Conservation (phyloP, 1,140 invertebrate genomes). For the Heliothis virescens region DNA sequence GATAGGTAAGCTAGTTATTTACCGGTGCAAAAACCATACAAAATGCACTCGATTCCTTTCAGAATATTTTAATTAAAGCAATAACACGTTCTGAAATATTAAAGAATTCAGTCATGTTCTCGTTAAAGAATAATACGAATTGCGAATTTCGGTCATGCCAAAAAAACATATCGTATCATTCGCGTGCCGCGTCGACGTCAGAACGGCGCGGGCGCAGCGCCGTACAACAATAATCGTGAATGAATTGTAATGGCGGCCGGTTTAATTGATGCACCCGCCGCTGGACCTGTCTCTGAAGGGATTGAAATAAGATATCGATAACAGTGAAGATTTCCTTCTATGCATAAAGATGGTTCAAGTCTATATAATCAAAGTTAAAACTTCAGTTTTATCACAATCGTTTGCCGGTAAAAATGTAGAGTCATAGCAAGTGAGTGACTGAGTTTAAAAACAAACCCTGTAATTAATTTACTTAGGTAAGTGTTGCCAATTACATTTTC, state of each 20-base stretch:
- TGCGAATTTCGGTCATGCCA: neutral
- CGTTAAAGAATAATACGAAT: slow-evolving; percentile 17
- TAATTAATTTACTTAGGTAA: too few species aligned
- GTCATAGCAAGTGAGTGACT: too few species aligned
- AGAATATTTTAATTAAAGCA: neutral
- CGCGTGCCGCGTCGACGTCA: slow-evolving; percentile 70
- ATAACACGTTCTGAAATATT: neutral
- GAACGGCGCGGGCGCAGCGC: slow-evolving; percentile 68
- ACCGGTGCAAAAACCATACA: too few species aligned
- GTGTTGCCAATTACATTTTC: too few species aligned
- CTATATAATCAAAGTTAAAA: neutral
- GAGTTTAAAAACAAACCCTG: too few species aligned
- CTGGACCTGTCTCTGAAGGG: slow-evolving; percentile 69
- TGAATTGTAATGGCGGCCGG: slow-evolving; percentile 81
- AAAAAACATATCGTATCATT: slow-evolving; percentile 35
- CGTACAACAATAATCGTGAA: slow-evolving; percentile 82
- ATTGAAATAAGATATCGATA: slow-evolving; percentile 2
- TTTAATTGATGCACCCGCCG: slow-evolving; percentile 79
- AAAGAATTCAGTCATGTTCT: slow-evolving; percentile 1
- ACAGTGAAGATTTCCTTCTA: neutral
- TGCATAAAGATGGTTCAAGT: neutral
- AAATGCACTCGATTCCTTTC: too few species aligned
- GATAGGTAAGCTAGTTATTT: too few species aligned
- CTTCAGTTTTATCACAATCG: neutral
- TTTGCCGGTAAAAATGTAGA: too few species aligned